Base-by-base conservation (phyloP, 2,113 vertebrate genomes). In the Pseudolaguvia tuberculata region DNA sequence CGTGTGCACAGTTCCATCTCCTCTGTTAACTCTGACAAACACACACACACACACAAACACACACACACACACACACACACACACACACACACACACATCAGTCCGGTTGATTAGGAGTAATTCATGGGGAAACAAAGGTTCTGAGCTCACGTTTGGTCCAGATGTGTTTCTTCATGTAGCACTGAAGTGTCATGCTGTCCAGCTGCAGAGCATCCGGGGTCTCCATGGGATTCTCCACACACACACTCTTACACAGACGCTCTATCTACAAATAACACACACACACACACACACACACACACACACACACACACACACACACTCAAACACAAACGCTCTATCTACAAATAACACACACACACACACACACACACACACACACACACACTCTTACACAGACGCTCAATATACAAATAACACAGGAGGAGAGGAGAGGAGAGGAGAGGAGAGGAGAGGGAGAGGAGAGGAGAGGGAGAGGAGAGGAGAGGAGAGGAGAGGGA, bases 161-260 rank as follows among this genome's bases (percentile, higher is more conserved):
- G 18, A 80, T 59, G 14, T 90, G 80, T 55, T 83, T 75, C 27
- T 88, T 78, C 8, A 83, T 67, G 79, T 83, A 91, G 0, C 87
- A 83, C 69, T 89, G 77, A 53, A 91, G 59, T 0, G 89, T 90
- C 86, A 90, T 89, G 45, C 89, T 83, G 83, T 91, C 90, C 59
- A 86, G 75, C n/a, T 89, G 73, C n/a, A 55, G 51, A 1, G 89
- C 86, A 0, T 85, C 79, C 1, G 86, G 89, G 17, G 85, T 87
- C 72, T 63, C 79, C 1, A 67, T 83, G 4, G 88, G 88, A 73
- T 90, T 85, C 47, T 84, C 67, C 31, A 89, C 75, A 15, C 83
- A 85, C 17, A 91, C 84, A 52, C 79, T 86, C 77, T 83, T 80
- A 15, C 80, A 84, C 56, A 91, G 81, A 63, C 73, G 81, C 68